Base-by-base conservation (phyloP, 2,888 invertebrate genomes). In the Deilephila porcellus region DNA sequence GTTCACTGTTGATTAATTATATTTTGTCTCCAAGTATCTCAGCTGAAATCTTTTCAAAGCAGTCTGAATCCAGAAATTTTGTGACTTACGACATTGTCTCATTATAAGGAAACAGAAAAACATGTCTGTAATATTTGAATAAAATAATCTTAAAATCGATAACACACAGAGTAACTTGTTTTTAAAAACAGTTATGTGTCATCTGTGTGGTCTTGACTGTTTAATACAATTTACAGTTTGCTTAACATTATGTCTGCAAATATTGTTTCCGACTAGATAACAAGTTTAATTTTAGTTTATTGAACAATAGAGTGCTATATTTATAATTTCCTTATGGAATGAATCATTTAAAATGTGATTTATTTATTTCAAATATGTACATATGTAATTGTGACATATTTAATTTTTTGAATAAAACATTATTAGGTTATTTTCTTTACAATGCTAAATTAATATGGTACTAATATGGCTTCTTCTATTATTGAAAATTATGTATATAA, bases 181-280 rank as follows among this genome's bases (percentile, higher is more conserved):
- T 19, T 64, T 64, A 11, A 37, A 37, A 64, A 37, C 37, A 25
- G 17, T 4, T 25, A 60, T 60, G 60, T 37, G 37, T 37, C 34
- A 64, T 63, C 8, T 37, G 63, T n/a, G n/a, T 64, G 64, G 14
- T 64, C 45, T 52, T 67, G 67, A 67, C 67, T 17, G 45, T 67
- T 20, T 25, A 45, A 0, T 52, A 67, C 52, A 17, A 25, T 37
- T 67, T 37, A 11, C 19, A 32, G 32, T 63, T 19, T 37, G 8
- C 5, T n/a, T 4, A 67, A 25, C 17, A 52, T 67, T 25, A 45
- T 25, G 45, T 45, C 17, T 52, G 64, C 45, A 45, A 67, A 67
- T 67, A 67, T 67, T 20, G 25, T 14, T 45, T 20, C n/a, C 14
- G 25, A 17, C 56, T 6, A 8, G 25, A 67, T 64, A 64, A 64